Evolutionary conservation across 1,140 invertebrate species (phyloP).

Genomic region (Drosophila sp.): DNA sequence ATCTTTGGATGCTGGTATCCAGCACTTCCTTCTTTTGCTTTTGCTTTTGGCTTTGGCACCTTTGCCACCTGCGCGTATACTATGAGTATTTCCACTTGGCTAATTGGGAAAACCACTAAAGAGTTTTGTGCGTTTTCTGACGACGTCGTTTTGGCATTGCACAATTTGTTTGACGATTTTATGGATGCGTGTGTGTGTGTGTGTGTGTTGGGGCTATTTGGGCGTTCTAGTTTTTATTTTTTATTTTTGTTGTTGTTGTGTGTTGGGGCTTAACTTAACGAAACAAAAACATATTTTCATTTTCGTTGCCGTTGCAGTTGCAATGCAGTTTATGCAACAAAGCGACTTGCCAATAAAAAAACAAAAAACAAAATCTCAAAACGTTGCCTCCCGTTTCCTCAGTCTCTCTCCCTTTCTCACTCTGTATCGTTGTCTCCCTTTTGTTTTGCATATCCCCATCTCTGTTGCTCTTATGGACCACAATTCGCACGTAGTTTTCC

Average conservation of each 20-base stretch:
- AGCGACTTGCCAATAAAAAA: slow-evolving; percentile 75
- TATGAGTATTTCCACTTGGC: slow-evolving; percentile 23
- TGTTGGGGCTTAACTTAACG: slow-evolving; percentile 6
- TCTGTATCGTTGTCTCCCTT: slow-evolving; percentile 3
- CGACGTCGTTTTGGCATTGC: slow-evolving; percentile 41
- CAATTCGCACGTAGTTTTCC: slow-evolving; percentile 60
- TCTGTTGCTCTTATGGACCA: slow-evolving; percentile 1
- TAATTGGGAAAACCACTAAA: slow-evolving; percentile 53
- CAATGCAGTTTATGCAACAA: slow-evolving; percentile 70
- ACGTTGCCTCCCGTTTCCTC: not conserved
- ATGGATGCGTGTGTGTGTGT: slow-evolving; percentile 35
- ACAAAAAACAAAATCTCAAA: slow-evolving; percentile 40
- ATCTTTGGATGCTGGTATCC: not conserved
- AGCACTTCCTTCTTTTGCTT: not conserved
- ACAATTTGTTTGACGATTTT: slow-evolving; percentile 70
- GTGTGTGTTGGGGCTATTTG: slow-evolving; percentile 36
- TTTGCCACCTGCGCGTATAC: not conserved
- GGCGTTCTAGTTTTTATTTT: slow-evolving; percentile 57
- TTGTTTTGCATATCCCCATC: not conserved
- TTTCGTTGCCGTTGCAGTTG: slow-evolving; percentile 35
- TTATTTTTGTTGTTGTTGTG: slow-evolving; percentile 23
- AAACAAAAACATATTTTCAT: slow-evolving; percentile 56
- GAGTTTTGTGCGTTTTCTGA: slow-evolving; percentile 14
- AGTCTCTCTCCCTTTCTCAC: not conserved
- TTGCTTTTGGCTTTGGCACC: slow-evolving; percentile 1